phyloP scores from a whole-genome alignment of 2,888 invertebrate genomes.

The Euclidia mi region DNA sequence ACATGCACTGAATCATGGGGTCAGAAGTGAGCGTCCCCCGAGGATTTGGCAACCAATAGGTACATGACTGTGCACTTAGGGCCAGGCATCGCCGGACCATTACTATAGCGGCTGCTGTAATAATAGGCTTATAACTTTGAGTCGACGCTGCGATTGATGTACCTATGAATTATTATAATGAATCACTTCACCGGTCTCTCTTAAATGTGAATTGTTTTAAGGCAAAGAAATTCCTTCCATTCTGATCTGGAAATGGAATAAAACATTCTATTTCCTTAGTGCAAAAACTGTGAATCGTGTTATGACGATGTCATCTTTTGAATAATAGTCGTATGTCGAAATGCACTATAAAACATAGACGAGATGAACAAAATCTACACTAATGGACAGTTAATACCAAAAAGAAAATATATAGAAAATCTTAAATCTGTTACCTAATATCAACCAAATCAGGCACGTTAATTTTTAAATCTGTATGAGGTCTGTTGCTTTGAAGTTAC shows the following conservation, averaged over 20 bases:
- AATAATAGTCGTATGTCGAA: no score
- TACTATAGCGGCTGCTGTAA: slow-evolving; percentile 31
- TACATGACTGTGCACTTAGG: slow-evolving; percentile 88
- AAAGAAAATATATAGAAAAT: no score
- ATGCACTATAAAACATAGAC: no score
- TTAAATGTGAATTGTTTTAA: slow-evolving; percentile 14
- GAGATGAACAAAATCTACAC: no score
- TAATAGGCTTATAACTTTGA: slow-evolving; percentile 49
- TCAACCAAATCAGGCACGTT: no score
- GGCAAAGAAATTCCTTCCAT: slow-evolving; percentile 6
- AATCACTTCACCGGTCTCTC: slow-evolving; percentile 6
- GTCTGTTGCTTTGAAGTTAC: no score
- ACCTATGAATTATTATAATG: slow-evolving; percentile 43
- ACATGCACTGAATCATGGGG: slow-evolving; percentile 80
- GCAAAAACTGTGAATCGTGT: neutral
- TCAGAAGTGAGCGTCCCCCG: slow-evolving; percentile 67
- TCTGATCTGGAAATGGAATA: slow-evolving; percentile 12
- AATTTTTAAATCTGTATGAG: no score
- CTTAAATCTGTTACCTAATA: no score
- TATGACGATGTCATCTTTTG: slow-evolving; percentile 1
- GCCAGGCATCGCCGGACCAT: slow-evolving; percentile 58
- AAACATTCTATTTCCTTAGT: slow-evolving; percentile 7
- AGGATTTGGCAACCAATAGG: slow-evolving; percentile 88
- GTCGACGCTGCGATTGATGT: slow-evolving; percentile 42
- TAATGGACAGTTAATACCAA: no score